Evolutionary conservation across 2,113 vertebrate species (phyloP).

Genomic region (Gadus macrocephalus): DNA sequence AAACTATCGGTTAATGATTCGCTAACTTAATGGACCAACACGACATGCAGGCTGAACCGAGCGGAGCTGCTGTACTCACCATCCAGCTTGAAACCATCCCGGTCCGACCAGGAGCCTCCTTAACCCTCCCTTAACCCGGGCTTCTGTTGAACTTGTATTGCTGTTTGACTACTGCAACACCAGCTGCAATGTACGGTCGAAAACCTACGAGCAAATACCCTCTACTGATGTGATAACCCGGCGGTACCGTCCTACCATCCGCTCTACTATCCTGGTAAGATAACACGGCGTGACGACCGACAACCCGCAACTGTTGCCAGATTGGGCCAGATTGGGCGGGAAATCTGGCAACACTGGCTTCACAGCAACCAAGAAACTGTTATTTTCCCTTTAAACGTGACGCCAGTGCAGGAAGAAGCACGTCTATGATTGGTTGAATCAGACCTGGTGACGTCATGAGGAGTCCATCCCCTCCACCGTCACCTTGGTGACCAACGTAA

Average conservation of each 20-base stretch:
- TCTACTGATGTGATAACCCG: too few relatives aligned
- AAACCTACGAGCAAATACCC: neutral
- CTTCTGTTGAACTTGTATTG: neutral
- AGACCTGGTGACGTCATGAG: slow-evolving; percentile 39
- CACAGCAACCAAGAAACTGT: slow-evolving; percentile 58
- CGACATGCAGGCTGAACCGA: neutral
- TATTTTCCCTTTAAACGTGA: slow-evolving; percentile 70
- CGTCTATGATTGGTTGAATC: slow-evolving; percentile 54
- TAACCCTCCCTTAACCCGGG: slow-evolving; percentile 38
- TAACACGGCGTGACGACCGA: too few relatives aligned
- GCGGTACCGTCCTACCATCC: slow-evolving; percentile 25
- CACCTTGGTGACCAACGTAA: slow-evolving; percentile 67
- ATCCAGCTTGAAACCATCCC: slow-evolving; percentile 51
- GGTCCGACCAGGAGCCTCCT: slow-evolving; percentile 12
- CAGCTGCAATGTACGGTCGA: accelerated
- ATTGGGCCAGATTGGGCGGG: too few relatives aligned
- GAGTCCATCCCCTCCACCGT: slow-evolving; percentile 49
- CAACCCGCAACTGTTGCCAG: too few relatives aligned
- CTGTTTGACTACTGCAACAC: slow-evolving; percentile 4
- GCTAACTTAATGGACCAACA: neutral
- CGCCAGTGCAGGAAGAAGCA: slow-evolving; percentile 48
- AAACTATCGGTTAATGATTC: too few relatives aligned
- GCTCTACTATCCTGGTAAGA: neutral
- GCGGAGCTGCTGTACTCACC: slow-evolving; percentile 64
- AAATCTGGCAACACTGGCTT: slow-evolving; percentile 2